Percentiles rank a stretch among this genome's conserved stretches.
phyloP scores from a whole-genome alignment of 1,140 invertebrate species.

The Maniola jurtina region DNA sequence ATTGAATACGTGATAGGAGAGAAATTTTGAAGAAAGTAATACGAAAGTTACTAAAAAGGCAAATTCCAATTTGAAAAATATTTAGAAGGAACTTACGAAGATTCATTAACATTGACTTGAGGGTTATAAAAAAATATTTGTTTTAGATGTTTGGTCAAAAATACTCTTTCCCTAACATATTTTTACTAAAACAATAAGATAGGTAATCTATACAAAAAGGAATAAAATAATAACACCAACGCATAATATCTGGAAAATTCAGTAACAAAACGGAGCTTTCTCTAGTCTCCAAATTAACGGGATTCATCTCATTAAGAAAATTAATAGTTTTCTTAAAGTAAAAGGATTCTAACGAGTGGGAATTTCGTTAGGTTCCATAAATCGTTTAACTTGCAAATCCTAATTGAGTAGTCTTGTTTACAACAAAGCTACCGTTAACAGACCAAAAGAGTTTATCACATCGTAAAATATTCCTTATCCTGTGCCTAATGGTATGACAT shows the following conservation, averaged over 20 bases:
- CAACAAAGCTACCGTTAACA: constrained; percentile 34
- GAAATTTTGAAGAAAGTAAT: constrained; percentile 7
- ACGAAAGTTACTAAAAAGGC: neutral
- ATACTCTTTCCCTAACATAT: neutral
- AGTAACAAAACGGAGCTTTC: neutral
- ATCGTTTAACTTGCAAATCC: constrained; percentile 24
- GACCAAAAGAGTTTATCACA: constrained; percentile 38
- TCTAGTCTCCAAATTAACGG: neutral
- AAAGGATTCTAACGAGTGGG: constrained; percentile 11
- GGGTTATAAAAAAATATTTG: neutral
- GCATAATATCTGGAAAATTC: neutral
- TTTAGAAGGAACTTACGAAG: neutral
- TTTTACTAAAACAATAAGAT: no score
- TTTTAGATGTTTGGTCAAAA: neutral
- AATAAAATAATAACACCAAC: neutral
- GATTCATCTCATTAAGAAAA: neutral
- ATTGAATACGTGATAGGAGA: neutral
- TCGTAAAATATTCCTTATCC: constrained; percentile 53
- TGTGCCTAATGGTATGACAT: constrained; percentile 58
- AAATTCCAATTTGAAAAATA: neutral
- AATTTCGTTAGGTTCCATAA: neutral
- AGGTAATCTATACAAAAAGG: neutral
- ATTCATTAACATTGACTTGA: neutral
- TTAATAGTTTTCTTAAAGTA: constrained; percentile 18
- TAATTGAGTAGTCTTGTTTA: constrained; percentile 28